Percentiles rank a stretch among this genome's conserved stretches.
Conservation (phyloP, 37 sponge, comb jelly and placozoan genomes). For the Lycopodina hypogea region DNA sequence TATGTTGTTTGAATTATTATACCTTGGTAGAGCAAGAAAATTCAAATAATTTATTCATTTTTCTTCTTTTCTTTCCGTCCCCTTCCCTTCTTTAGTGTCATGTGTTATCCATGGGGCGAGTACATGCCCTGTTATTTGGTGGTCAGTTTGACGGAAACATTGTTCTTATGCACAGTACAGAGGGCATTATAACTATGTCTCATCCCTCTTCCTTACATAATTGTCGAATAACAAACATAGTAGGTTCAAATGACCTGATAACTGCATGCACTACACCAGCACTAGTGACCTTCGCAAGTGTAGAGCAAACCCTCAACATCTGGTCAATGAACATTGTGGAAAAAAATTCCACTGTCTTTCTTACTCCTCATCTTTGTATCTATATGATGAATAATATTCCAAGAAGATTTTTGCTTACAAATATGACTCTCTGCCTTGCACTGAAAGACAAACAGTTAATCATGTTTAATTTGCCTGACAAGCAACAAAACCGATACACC, state of each 20-base stretch:
- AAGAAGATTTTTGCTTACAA: not conserved
- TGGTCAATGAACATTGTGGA: constrained; percentile 38
- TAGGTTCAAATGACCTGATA: constrained; percentile 23
- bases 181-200: constrained; percentile 23
- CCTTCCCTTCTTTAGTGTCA: not conserved
- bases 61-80: too few species aligned
- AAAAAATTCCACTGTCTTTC: not conserved
- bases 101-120: not conserved
- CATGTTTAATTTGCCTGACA: constrained; percentile 9
- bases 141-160: constrained; percentile 52
- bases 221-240: constrained; percentile 36
- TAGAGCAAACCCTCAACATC: constrained; percentile 39
- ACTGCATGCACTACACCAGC: not conserved
- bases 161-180: constrained; percentile 20
- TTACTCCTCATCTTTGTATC: constrained; percentile 2
- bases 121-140: constrained; percentile 35
- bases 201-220: constrained; percentile 44
- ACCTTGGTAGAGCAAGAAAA: too few species aligned
- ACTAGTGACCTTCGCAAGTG: constrained; percentile 36
- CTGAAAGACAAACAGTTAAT: constrained; percentile 8
- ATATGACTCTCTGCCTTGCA: constrained; percentile 34
- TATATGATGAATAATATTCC: constrained; percentile 12
- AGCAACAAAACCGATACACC: not conserved
- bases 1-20: too few species aligned
- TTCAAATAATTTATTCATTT: too few species aligned